phyloP scores from a whole-genome alignment of 92 coral and sea anemone genomes.

The Siderastrea radians region DNA sequence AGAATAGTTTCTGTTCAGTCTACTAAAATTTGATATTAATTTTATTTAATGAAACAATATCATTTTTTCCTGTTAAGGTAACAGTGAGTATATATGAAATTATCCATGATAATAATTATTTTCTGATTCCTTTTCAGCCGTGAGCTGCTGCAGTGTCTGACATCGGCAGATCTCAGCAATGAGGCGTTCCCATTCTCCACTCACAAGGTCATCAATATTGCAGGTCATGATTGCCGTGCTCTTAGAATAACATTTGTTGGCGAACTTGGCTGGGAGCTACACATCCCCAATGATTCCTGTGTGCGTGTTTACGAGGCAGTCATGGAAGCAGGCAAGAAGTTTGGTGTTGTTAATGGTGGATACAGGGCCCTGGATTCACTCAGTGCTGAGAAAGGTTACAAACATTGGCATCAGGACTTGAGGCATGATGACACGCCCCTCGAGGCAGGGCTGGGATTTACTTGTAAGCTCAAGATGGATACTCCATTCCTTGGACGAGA shows the following conservation, averaged over 20 bases:
- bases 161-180: conserved; percentile 83
- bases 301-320: conserved; percentile 94
- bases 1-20: too few relatives aligned
- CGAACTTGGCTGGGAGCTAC: conserved; percentile 97
- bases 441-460: conserved; percentile 96
- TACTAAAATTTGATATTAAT: too few relatives aligned
- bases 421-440: conserved; percentile 98
- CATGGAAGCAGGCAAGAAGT: conserved; percentile 88
- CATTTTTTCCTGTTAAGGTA: too few relatives aligned
- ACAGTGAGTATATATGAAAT: too few relatives aligned
- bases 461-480: conserved; percentile 92
- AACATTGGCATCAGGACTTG: conserved; percentile 98
- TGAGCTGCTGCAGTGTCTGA: conserved; percentile 79
- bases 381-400: conserved; percentile 95
- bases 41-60: too few relatives aligned
- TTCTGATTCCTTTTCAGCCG: conserved; percentile 65
- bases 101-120: neutral
- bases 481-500: conserved; percentile 97
- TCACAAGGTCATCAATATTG: conserved; percentile 87
- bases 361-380: conserved; percentile 96
- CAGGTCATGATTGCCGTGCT: conserved; percentile 90
- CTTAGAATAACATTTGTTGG: conserved; percentile 95
- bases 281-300: conserved; percentile 96
- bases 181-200: conserved; percentile 95
- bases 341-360: conserved; percentile 89